Conservation (phyloP, 2,888 invertebrate species). For the Alcis repandata region DNA sequence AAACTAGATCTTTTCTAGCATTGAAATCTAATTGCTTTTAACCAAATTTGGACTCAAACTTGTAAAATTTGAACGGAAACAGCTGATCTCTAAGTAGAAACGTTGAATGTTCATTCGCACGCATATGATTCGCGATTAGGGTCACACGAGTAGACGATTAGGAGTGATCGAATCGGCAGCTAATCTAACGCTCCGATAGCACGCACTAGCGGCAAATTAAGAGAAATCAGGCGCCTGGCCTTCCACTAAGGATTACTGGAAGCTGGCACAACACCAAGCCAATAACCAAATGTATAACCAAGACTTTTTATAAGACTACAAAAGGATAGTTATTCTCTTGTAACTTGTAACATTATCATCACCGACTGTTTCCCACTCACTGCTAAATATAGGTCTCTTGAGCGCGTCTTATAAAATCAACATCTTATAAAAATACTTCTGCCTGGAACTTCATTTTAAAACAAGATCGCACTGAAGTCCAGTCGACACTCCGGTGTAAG, state of each 20-base stretch:
- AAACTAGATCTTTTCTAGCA: too few relatives aligned
- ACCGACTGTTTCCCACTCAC: too few relatives aligned
- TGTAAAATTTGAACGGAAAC: background rate
- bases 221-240: slow-evolving; percentile 28
- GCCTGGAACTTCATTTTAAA: background rate
- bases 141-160: slow-evolving; percentile 8
- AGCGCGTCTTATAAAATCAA: too few relatives aligned
- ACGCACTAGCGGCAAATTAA: slow-evolving; percentile 15
- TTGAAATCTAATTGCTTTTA: too few relatives aligned
- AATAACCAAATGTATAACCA: background rate
- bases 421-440: too few relatives aligned
- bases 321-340: too few relatives aligned
- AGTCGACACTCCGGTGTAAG: background rate
- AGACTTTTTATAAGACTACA: too few relatives aligned
- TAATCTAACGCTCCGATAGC: slow-evolving; percentile 8
- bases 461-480: background rate
- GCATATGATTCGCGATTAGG: slow-evolving; percentile 11
- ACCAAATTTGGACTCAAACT: background rate
- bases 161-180: background rate
- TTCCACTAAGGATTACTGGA: slow-evolving; percentile 11
- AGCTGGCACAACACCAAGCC: background rate
- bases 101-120: slow-evolving; percentile 1
- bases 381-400: too few relatives aligned
- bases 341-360: too few relatives aligned
- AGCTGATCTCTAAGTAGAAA: background rate